These are phyloP conservation scores for Poecilia wingei DNA, from an alignment of 2,797 vertebrate species.

Conservation along the genomic window DNA sequence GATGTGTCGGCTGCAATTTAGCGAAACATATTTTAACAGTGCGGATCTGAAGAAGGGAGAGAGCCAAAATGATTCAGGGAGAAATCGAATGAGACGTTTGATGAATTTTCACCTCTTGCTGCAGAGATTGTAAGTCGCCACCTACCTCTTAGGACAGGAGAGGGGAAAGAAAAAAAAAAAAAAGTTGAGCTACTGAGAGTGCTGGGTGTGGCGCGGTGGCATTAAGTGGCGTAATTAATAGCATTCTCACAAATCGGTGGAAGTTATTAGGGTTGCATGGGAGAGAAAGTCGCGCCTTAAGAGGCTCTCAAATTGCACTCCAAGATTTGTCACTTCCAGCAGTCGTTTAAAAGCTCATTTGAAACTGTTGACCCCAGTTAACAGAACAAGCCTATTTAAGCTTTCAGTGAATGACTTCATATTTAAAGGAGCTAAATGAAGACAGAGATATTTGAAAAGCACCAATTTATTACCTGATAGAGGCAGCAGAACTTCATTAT, in stretches of 20 bases:
- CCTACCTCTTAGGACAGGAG: constrained; percentile 46
- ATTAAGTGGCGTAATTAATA: constrained; percentile 78
- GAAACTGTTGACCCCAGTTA: constrained; percentile 79
- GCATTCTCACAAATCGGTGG: constrained; percentile 75
- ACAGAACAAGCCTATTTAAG: constrained; percentile 72
- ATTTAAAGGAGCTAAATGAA: constrained; percentile 63
- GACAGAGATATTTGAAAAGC: constrained; percentile 14
- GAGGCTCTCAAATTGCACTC: constrained; percentile 76
- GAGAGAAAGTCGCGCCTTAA: constrained; percentile 72
- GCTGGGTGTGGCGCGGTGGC: constrained; percentile 56
- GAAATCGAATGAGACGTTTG: constrained; percentile 68
- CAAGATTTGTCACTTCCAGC: constrained; percentile 72
- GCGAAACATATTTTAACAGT: constrained; percentile 62
- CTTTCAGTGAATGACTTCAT: constrained; percentile 68
- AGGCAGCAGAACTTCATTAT: constrained; percentile 28
- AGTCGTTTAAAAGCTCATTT: constrained; percentile 79
- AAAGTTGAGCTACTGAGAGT: constrained; percentile 59
- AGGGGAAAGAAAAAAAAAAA: constrained; percentile 13
- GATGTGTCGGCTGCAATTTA: constrained; percentile 70
- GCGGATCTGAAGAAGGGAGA: constrained; percentile 12
- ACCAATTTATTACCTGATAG: constrained; percentile 21
- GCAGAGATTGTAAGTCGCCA: constrained; percentile 54
- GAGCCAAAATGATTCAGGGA: constrained; percentile 32
- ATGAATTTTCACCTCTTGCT: constrained; percentile 74
- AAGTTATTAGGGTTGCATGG: constrained; percentile 65